These are phyloP conservation scores for Aquatica leii DNA, from an alignment of 2,888 invertebrate genomes.

Conservation along the genomic window DNA sequence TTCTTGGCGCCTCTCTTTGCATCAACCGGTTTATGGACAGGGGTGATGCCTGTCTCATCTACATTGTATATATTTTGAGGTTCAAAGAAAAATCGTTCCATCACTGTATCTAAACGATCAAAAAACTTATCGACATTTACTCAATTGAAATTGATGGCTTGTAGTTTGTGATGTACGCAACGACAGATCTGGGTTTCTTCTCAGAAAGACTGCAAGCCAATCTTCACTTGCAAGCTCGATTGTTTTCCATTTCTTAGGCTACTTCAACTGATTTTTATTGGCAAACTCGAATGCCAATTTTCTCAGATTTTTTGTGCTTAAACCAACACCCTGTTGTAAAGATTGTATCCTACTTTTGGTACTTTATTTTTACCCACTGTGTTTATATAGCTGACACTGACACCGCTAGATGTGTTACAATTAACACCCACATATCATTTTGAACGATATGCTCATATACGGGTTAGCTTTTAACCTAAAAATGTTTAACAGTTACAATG, in stretches of 20 bases:
- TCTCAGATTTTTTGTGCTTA: constrained; percentile 31
- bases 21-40: constrained; percentile 55
- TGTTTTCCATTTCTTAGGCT: background rate
- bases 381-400: too few species aligned
- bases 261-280: background rate
- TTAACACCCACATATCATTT: too few species aligned
- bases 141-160: constrained; percentile 3
- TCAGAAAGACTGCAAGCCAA: background rate
- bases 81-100: background rate
- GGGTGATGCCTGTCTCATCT: constrained; percentile 55
- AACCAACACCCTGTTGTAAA: constrained; percentile 20
- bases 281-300: constrained; percentile 30
- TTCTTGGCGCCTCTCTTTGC: constrained; percentile 47
- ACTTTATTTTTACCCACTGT: constrained; percentile 10
- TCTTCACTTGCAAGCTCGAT: background rate
- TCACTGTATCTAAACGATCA: background rate
- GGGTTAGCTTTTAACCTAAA: too few species aligned
- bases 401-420: too few species aligned
- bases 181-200: background rate
- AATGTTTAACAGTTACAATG: too few species aligned
- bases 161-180: background rate
- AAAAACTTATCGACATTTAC: constrained; percentile 24
- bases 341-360: constrained; percentile 12
- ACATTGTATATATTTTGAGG: constrained; percentile 1
- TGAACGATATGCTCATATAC: too few species aligned